These are phyloP conservation scores for Slavum lentiscoides DNA, from an alignment of 2,888 invertebrate species.

Conservation along the genomic window DNA sequence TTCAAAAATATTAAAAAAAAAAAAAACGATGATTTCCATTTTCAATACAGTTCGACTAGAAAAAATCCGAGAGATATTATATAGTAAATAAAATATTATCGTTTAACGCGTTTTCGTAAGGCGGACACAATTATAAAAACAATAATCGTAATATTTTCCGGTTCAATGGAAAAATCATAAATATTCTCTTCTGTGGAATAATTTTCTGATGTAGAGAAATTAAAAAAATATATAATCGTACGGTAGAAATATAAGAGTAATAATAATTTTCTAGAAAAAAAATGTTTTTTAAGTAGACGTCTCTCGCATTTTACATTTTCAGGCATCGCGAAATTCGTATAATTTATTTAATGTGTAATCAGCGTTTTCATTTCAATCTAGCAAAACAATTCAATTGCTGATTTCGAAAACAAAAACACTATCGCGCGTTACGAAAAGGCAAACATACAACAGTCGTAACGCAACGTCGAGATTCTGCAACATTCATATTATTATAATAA, in stretches of 20 bases:
- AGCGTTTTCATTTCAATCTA: neutral
- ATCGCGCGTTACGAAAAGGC: no score
- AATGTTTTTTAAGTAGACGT: neutral
- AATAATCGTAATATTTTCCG: neutral
- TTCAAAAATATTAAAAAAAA: no score
- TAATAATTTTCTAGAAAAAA: neutral
- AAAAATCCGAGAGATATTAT: neutral
- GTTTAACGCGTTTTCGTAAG: neutral
- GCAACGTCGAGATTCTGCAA: no score
- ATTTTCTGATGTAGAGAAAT: neutral
- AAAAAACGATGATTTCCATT: neutral
- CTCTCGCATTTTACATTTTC: neutral
- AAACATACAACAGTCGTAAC: no score
- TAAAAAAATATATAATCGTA: neutral
- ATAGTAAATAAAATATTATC: neutral
- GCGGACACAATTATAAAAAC: neutral
- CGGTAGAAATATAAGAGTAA: neutral
- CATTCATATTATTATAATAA: no score
- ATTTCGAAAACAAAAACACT: no score
- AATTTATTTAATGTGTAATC: neutral
- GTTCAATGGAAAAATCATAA: constrained; percentile 4
- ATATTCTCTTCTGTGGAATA: neutral
- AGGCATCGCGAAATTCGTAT: neutral
- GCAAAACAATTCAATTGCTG: neutral
- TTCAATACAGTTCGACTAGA: neutral